Evolutionary conservation across 2,797 vertebrate genomes (phyloP).

Genomic region (Lophotriccus pileatus): DNA sequence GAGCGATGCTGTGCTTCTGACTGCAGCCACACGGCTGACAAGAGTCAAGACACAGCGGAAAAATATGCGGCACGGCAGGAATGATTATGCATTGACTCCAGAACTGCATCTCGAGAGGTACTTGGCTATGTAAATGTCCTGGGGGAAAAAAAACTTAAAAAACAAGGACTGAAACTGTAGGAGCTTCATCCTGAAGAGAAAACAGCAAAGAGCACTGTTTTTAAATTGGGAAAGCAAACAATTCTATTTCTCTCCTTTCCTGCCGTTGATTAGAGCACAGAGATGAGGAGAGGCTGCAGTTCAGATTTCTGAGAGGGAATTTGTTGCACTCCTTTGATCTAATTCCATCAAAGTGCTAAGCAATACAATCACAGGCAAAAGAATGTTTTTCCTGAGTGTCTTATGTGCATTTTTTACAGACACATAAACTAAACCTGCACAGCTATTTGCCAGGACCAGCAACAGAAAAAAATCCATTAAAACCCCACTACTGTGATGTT

Average conservation of each 20-base stretch:
- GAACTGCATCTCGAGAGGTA: neutral
- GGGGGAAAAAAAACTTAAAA: neutral
- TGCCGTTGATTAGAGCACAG: neutral
- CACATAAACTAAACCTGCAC: neutral
- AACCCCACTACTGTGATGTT: neutral
- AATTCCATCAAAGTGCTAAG: constrained; percentile 4
- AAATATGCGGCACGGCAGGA: neutral
- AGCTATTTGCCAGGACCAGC: neutral
- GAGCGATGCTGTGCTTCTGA: neutral
- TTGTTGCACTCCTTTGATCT: constrained; percentile 4
- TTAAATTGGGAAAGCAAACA: constrained; percentile 1
- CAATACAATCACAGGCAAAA: neutral
- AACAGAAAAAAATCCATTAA: neutral
- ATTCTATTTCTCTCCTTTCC: neutral
- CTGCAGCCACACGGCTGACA: neutral
- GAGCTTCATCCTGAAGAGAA: neutral
- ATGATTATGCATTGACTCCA: constrained; percentile 4
- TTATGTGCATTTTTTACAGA: neutral
- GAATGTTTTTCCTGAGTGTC: neutral
- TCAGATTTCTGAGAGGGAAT: constrained; percentile 37
- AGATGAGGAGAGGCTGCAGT: neutral
- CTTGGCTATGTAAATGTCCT: constrained; percentile 5
- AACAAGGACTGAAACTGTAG: neutral
- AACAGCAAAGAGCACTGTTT: neutral
- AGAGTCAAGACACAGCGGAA: constrained; percentile 8